Base-by-base conservation (phyloP, 2,797 vertebrate genomes). In the Mionectes olivaceus region DNA sequence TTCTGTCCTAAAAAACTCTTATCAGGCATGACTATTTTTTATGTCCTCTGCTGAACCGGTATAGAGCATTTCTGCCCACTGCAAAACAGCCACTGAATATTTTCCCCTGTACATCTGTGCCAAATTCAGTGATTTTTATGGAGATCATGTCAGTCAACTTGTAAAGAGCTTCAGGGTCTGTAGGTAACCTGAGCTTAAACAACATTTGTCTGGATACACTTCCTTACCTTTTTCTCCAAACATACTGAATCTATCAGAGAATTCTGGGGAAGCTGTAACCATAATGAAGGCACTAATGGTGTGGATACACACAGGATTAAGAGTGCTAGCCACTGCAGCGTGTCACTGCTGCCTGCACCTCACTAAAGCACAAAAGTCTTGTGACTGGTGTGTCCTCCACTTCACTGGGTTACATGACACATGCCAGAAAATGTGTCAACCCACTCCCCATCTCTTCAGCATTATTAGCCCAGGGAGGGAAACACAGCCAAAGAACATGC, bases 381-480 rank as follows among this genome's bases (percentile, higher is more conserved):
- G 91, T 88, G 87, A 93, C 80, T 95, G 93, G 69, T 70, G 53
- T 92, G 90, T 95, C 93, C 94, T 94, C 80, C 85, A 87, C 74
- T 91, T 96, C 91, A 47, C 89, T 96, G 87, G 91, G 69, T 94
- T 93, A 94, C 55, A 19, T 86, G 95, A 96, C 85, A 91, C 60
- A 94, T 84, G 91, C 89, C 83, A 94, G 79, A 96, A 94, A 94
- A 96, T 91, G 83, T 97, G 95, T 89, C 95, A 95, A 68, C 91
- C 91, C 93, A 90, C 95, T 95, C 95, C 53, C 77, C 80, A 60
- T 91, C 91, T 93, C 90, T 74, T 90, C n/a, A 2, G 89, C 87
- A 35, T 91, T 96, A 96, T 96, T 96, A 97, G 74, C 71, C 89
- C 77, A 80, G 74, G 49, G 85, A 95, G 94, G 64, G 77, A 96